Evolutionary conservation across 64 coral and sea anemone species (phyloP).

Genomic region (Catalaphyllia jardinei): DNA sequence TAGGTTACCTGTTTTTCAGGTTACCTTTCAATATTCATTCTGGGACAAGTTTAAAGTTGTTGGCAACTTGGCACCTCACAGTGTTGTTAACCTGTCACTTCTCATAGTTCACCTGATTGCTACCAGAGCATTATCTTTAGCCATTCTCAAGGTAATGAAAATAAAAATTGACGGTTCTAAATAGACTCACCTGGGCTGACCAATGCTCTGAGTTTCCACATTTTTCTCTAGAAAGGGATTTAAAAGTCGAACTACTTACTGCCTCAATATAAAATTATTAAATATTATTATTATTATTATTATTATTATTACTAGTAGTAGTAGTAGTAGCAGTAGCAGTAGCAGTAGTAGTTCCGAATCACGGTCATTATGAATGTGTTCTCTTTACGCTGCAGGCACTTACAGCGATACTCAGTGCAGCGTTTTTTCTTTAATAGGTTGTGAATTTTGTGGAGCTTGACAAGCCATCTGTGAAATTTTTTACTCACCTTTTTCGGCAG

Average conservation of each 20-base stretch:
- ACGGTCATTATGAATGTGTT: no score
- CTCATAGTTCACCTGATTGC: slow-evolving; percentile 70
- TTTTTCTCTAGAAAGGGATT: no score
- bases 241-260: no score
- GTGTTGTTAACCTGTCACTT: slow-evolving; percentile 69
- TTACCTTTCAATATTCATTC: slow-evolving; percentile 86
- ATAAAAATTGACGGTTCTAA: neutral
- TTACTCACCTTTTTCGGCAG: slow-evolving; percentile 66
- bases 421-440: slow-evolving; percentile 36
- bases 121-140: slow-evolving; percentile 67
- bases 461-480: slow-evolving; percentile 71
- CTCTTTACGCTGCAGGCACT: no score
- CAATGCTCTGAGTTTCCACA: no score
- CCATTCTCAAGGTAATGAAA: slow-evolving; percentile 71
- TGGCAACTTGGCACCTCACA: slow-evolving; percentile 42
- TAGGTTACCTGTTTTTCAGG: slow-evolving; percentile 33
- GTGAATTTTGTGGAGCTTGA: slow-evolving; percentile 85
- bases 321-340: no score
- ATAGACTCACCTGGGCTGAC: no score
- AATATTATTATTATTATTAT: no score
- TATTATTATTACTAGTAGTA: no score
- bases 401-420: neutral
- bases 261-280: no score
- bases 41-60: slow-evolving; percentile 93
- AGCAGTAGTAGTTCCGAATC: no score